These are phyloP conservation scores for Numenius arquata DNA, from an alignment of 2,113 vertebrate species.

Conservation along the genomic window DNA sequence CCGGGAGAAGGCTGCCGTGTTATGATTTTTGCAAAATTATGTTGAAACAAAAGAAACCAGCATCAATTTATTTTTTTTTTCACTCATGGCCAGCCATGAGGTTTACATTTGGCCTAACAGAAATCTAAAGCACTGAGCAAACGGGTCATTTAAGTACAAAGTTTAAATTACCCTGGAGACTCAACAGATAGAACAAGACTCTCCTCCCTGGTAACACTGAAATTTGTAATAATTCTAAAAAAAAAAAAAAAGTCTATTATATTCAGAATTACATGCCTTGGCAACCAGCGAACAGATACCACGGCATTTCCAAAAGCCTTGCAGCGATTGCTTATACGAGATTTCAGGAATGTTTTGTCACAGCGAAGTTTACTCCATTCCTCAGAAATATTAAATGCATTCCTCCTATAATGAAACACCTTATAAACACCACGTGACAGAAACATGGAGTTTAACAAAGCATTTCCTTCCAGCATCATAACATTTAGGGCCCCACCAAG, in stretches of 20 bases:
- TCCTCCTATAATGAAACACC: conserved; percentile 65
- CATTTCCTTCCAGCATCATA: conserved; percentile 27
- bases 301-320: neutral
- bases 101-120: neutral
- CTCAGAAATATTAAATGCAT: conserved; percentile 26
- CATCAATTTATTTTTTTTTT: neutral
- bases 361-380: neutral
- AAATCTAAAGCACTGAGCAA: neutral
- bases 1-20: neutral
- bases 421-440: neutral
- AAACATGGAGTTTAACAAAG: neutral
- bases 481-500: neutral
- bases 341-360: neutral
- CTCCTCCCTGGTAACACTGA: neutral
- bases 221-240: neutral
- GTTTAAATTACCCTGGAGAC: neutral
- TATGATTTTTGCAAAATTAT: neutral
- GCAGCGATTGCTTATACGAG: neutral
- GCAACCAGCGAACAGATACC: neutral
- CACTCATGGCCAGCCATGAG: neutral
- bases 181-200: neutral
- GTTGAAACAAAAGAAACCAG: neutral
- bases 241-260: neutral
- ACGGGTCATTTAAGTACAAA: neutral
- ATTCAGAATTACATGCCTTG: neutral